These are phyloP conservation scores for Mizuhopecten yessoensis DNA, from an alignment of 1,140 invertebrate genomes.

Conservation along the genomic window DNA sequence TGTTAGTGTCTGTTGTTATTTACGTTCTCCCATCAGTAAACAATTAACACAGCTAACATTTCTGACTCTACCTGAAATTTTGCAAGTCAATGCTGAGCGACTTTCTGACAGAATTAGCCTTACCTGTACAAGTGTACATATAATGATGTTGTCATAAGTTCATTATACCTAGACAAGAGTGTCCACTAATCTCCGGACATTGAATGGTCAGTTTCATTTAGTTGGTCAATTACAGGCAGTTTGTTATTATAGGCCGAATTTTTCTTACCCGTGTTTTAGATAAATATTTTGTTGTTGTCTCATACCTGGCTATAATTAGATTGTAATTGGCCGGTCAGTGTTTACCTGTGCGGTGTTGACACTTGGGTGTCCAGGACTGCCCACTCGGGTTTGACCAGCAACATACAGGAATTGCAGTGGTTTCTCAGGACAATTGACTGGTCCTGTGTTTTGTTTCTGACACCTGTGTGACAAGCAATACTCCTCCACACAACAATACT, in stretches of 20 bases:
- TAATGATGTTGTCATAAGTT: conserved; percentile 22
- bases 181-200: conserved; percentile 23
- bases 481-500: background rate
- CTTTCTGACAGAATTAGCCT: background rate
- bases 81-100: background rate
- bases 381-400: conserved; percentile 7
- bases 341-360: conserved; percentile 24
- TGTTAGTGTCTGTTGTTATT: too few relatives aligned
- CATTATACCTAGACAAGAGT: background rate
- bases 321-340: conserved; percentile 7
- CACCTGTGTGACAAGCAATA: background rate
- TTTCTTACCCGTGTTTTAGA: background rate
- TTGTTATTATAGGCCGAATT: background rate
- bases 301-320: background rate
- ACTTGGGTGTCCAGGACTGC: conserved; percentile 5
- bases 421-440: background rate
- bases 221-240: background rate
- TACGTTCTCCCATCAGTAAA: too few relatives aligned
- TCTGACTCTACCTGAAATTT: background rate
- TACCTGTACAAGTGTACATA: background rate
- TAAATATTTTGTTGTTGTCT: conserved; percentile 7
- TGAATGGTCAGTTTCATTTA: background rate
- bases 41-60: background rate
- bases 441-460: background rate
- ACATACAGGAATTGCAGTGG: background rate